Evolutionary conservation across 2,888 invertebrate species (phyloP).

Genomic region (Fragum whitleyi): DNA sequence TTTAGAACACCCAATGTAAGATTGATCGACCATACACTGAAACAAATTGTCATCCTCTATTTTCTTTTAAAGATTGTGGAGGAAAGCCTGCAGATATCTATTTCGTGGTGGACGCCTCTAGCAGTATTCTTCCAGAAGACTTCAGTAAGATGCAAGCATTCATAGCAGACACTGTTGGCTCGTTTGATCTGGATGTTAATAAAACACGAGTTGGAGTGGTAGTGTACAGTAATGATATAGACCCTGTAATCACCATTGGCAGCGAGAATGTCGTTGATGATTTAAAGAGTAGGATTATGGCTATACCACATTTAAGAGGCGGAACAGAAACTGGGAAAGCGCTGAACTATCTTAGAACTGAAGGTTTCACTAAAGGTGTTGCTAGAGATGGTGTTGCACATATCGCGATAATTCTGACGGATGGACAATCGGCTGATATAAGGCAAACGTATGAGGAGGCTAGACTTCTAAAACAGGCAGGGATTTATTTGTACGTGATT

Average conservation of each 20-base stretch:
- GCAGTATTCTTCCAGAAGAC: constrained; percentile 70
- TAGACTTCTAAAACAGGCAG: constrained; percentile 46
- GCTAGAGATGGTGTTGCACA: constrained; percentile 59
- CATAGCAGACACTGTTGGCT: constrained; percentile 66
- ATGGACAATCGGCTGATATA: constrained; percentile 64
- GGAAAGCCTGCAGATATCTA: constrained; percentile 71
- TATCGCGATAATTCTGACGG: constrained; percentile 69
- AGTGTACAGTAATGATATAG: constrained; percentile 67
- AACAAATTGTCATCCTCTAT: too few species aligned
- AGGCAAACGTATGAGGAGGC: constrained; percentile 54
- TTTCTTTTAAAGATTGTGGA: constrained; percentile 72
- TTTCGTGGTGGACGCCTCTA: constrained; percentile 71
- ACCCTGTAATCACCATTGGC: constrained; percentile 64
- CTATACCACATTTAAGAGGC: constrained; percentile 51
- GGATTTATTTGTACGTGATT: constrained; percentile 64
- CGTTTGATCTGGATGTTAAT: constrained; percentile 68
- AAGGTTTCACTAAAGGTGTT: constrained; percentile 44
- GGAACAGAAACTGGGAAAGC: constrained; percentile 68
- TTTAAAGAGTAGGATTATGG: constrained; percentile 58
- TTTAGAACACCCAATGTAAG: too few species aligned
- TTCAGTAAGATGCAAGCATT: constrained; percentile 72
- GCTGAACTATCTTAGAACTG: constrained; percentile 53
- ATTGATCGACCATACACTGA: too few species aligned
- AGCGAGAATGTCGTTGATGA: constrained; percentile 44
- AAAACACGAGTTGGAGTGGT: constrained; percentile 72